Percentiles rank a stretch among this genome's conserved stretches.
phyloP scores from a whole-genome alignment of 2,888 invertebrate genomes.

The Synanthedon formicaeformis region DNA sequence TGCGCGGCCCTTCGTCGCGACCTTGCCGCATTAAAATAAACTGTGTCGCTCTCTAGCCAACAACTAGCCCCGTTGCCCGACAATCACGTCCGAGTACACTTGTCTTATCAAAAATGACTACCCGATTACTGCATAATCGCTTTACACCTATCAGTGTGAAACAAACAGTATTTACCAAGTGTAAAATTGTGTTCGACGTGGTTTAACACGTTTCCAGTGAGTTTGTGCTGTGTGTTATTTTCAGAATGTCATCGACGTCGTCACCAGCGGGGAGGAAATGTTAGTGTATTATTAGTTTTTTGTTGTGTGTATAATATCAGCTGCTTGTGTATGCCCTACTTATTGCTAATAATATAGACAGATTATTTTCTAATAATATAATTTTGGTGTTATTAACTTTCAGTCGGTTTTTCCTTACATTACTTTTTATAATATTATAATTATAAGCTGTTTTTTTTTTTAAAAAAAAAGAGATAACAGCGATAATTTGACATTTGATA shows the following conservation, averaged over 20 bases:
- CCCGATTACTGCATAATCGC: conserved; percentile 52
- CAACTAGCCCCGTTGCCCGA: conserved; percentile 22
- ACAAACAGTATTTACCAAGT: conserved; percentile 44
- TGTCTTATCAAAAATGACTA: conserved; percentile 65
- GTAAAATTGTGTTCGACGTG: conserved; percentile 40
- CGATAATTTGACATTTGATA: too few relatives aligned
- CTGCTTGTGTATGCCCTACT: not conserved
- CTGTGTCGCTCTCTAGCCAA: conserved; percentile 46
- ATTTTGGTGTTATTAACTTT: too few relatives aligned
- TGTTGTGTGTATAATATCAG: not conserved
- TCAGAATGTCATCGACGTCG: conserved; percentile 55
- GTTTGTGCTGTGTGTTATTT: conserved; percentile 25
- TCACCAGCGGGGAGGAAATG: conserved; percentile 49
- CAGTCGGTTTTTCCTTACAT: too few relatives aligned
- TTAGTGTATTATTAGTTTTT: conserved; percentile 45
- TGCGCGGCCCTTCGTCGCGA: conserved; percentile 42
- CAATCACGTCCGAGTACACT: conserved; percentile 27
- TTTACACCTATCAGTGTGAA: conserved; percentile 33
- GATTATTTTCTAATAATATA: too few relatives aligned
- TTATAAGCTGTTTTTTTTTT: too few relatives aligned
- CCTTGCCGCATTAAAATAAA: conserved; percentile 57
- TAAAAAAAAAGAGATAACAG: too few relatives aligned
- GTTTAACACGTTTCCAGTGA: conserved; percentile 34
- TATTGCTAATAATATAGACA: too few relatives aligned
- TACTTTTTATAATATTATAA: too few relatives aligned